phyloP scores from a whole-genome alignment of 2,888 invertebrate genomes.

The Dynastes grantii region DNA sequence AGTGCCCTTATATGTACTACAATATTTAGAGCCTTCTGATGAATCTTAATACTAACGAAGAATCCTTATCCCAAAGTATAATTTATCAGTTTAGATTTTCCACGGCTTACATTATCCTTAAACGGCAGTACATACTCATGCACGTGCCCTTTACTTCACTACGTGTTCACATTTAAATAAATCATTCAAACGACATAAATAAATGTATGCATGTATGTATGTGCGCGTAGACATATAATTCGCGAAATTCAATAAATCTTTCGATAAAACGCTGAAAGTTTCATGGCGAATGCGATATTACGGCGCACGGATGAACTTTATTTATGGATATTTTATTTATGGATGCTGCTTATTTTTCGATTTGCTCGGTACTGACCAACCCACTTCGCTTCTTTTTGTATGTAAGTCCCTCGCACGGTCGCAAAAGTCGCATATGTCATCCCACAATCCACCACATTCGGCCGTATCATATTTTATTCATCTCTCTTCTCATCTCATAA shows the following conservation, averaged over 20 bases:
- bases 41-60: too few relatives aligned
- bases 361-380: slow-evolving; percentile 47
- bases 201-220: slow-evolving; percentile 21
- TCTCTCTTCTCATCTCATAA: slow-evolving; percentile 50
- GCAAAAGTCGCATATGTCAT: slow-evolving; percentile 58
- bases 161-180: slow-evolving; percentile 14
- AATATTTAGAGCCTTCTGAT: too few relatives aligned
- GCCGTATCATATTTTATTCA: slow-evolving; percentile 59
- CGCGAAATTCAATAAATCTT: slow-evolving; percentile 37
- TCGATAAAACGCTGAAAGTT: slow-evolving; percentile 30
- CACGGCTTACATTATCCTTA: neutral
- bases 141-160: slow-evolving; percentile 10
- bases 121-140: neutral
- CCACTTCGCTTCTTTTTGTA: slow-evolving; percentile 39
- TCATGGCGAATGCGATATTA: neutral
- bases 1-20: too few relatives aligned
- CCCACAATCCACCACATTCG: slow-evolving; percentile 52
- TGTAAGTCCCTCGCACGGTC: slow-evolving; percentile 52
- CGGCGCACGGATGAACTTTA: slow-evolving; percentile 29
- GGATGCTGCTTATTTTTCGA: slow-evolving; percentile 48
- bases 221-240: slow-evolving; percentile 9
- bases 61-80: too few relatives aligned
- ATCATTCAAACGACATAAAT: slow-evolving; percentile 22
- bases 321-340: slow-evolving; percentile 52
- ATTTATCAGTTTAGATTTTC: too few relatives aligned